A percentile compares a stretch with the other conserved stretches of the same genome.
Conservation (phyloP, 2,888 invertebrate species). For the Drepanosiphum platanoidis region DNA sequence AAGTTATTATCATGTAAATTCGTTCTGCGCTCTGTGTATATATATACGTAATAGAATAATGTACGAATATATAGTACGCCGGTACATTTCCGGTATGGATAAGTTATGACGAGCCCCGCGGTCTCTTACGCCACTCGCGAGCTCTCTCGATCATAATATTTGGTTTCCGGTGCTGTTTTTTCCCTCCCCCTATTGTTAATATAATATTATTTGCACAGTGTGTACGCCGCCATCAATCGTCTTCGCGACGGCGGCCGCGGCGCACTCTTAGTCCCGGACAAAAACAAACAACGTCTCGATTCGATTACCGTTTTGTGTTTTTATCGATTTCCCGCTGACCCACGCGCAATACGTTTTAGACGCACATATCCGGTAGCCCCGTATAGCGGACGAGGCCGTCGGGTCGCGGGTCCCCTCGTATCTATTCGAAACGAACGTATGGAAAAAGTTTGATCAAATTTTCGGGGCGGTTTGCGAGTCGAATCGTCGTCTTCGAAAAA, state of each 20-base stretch:
- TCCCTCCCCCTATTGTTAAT: background rate
- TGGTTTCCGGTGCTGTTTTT: background rate
- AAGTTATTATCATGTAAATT: constrained; percentile 45
- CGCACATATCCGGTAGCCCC: no score
- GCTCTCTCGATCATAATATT: constrained; percentile 18
- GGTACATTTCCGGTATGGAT: constrained; percentile 18
- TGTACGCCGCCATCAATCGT: background rate
- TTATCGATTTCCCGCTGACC: no score
- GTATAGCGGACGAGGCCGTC: no score
- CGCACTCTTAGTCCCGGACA: background rate
- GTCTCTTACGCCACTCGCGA: background rate
- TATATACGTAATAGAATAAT: background rate
- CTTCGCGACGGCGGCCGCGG: background rate
- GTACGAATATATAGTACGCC: background rate
- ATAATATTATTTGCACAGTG: background rate
- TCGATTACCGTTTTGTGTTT: no score
- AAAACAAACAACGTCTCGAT: background rate
- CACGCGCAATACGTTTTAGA: no score
- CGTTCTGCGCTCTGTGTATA: background rate
- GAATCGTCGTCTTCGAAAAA: no score
- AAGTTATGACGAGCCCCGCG: constrained; percentile 16
- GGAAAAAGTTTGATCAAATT: no score
- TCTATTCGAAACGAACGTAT: no score
- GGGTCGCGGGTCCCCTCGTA: no score
- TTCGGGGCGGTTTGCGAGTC: no score